Percentiles rank a stretch among this genome's conserved stretches.
Conservation (phyloP, 2,888 invertebrate species). For the Athalia cordata region DNA sequence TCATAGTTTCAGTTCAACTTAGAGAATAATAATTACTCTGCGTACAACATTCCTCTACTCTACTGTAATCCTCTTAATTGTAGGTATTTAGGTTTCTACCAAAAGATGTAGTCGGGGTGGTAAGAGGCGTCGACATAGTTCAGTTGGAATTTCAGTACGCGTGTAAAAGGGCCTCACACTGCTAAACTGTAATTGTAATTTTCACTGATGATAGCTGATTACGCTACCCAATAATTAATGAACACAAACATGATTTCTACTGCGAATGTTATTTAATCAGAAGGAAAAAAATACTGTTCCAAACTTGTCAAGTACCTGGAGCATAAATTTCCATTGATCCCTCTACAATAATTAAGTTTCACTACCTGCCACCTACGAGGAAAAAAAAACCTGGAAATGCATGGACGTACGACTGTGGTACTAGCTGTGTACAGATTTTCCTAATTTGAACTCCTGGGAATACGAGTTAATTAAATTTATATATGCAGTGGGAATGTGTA, state of each 20-base stretch:
- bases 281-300: neutral
- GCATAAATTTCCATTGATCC: too few species aligned
- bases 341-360: too few species aligned
- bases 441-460: too few species aligned
- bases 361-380: too few species aligned
- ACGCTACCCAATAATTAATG: constrained; percentile 8
- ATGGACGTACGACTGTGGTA: too few species aligned
- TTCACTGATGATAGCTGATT: constrained; percentile 49
- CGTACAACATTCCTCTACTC: constrained; percentile 48
- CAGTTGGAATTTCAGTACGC: constrained; percentile 48
- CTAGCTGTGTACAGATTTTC: too few species aligned
- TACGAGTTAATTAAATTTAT: too few species aligned
- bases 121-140: constrained; percentile 46
- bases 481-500: too few species aligned
- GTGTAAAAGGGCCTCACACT: neutral
- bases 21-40: constrained; percentile 50
- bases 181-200: constrained; percentile 47
- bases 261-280: neutral
- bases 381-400: too few species aligned
- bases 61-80: constrained; percentile 54
- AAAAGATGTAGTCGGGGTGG: constrained; percentile 2
- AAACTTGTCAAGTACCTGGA: too few species aligned
- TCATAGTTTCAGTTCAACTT: constrained; percentile 11
- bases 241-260: neutral
- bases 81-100: constrained; percentile 52